Evolutionary conservation across 2,888 invertebrate genomes (phyloP), one percentile per base, ranked within the genome.

Genomic region (Idaea straminata): DNA sequence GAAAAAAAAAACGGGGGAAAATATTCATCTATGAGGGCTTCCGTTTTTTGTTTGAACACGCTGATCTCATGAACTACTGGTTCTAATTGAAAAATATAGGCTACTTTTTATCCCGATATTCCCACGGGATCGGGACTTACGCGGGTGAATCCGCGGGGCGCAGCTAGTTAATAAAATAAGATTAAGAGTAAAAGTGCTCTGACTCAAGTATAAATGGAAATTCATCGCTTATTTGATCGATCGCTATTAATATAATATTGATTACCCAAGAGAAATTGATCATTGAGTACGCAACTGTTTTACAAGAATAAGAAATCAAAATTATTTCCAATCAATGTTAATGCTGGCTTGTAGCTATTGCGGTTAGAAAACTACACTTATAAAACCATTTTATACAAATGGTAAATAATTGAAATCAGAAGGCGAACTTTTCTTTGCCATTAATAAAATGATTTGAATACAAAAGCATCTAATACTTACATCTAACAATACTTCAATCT

Each of bases 351-450:
- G 25, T 63, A 64, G 62, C 61, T 69, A 78, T 76, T 79, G 83
- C 75, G 82, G 83, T 85, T 83, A 83, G 82, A 85, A 83, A 85
- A 78, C 76, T 71, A 73, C 72, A 76, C 74, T 75, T 73, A 72
- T 63, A 72, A 73, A 73, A 71, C 68, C 74, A 76, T 77, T 78
- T 72, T 76, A 74, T 47, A 78, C 75, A 77, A 80, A 80, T 76
- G 72, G 75, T 63, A 62, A 66, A 64, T 63, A 65, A 69, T 69
- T 64, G 63, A 66, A 69, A 60, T 61, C 59, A 61, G 35, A 69
- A 59, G 34, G 34, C n/a, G 59, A 66, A 66, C 64, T 67, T 72
- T 69, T 68, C 62, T 69, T 71, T 69, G 62, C 66, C 60, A 68
- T 72, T 68, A 67, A 69, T 69, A 71, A 71, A 69, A 76, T 72